phyloP scores from a whole-genome alignment of 2,888 invertebrate genomes.

The Synergus laeviventris region DNA sequence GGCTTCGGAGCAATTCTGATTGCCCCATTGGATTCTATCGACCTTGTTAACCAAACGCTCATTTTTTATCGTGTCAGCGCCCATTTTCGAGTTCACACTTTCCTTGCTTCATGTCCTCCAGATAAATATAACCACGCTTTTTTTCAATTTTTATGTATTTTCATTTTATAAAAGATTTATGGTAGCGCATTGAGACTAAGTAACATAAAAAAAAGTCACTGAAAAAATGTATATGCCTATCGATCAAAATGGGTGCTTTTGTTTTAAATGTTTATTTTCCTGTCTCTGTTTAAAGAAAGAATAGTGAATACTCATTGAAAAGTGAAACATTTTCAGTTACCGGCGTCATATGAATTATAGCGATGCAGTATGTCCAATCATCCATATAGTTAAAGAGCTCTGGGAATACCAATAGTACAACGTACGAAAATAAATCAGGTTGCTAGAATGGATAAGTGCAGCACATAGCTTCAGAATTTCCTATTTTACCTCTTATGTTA shows the following conservation, averaged over 20 bases:
- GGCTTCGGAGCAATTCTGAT: constrained; percentile 60
- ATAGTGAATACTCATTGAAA: background rate
- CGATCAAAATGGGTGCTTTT: background rate
- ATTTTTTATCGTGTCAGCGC: background rate
- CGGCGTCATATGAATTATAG: constrained; percentile 46
- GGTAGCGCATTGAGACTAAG: background rate
- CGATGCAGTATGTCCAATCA: constrained; percentile 48
- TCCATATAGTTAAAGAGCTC: constrained; percentile 49
- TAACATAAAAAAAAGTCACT: no score
- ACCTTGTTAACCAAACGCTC: constrained; percentile 49
- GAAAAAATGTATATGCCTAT: background rate
- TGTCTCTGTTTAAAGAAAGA: background rate
- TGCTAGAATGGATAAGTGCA: constrained; percentile 51
- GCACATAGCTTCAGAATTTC: constrained; percentile 7
- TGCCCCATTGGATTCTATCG: constrained; percentile 52
- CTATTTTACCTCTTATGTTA: background rate
- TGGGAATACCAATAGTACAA: constrained; percentile 53
- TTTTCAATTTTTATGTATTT: background rate
- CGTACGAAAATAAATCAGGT: constrained; percentile 63
- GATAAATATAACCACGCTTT: background rate
- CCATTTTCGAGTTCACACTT: background rate
- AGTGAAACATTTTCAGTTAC: constrained; percentile 15
- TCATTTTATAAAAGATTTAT: background rate
- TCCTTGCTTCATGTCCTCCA: background rate
- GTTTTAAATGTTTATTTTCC: background rate